These are phyloP conservation scores for Albula glossodonta DNA, from an alignment of 2,113 vertebrate genomes.

Conservation along the genomic window DNA sequence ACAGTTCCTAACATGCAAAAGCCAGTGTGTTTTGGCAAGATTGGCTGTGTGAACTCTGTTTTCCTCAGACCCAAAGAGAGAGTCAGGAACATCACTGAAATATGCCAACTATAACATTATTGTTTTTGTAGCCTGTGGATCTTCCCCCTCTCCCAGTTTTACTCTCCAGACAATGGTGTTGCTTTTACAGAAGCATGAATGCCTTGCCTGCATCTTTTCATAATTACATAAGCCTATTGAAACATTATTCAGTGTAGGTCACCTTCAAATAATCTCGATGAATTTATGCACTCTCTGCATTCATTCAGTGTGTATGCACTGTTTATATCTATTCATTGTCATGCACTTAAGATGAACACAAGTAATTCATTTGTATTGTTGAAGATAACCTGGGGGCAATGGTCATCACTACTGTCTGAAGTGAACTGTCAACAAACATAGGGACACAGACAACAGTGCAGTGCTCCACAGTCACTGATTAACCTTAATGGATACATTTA, in stretches of 20 bases:
- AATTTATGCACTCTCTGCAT: not conserved
- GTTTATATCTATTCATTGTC: not conserved
- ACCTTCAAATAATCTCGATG: not conserved
- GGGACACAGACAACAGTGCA: not conserved
- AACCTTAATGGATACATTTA: slow-evolving; percentile 21
- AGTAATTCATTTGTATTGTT: not conserved
- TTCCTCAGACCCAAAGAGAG: too few species aligned
- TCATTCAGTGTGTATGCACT: too few species aligned
- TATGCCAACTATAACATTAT: too few species aligned
- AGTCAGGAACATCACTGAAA: too few species aligned
- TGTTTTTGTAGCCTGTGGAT: too few species aligned
- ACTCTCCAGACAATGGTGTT: too few species aligned
- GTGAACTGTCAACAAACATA: not conserved
- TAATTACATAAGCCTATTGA: not conserved
- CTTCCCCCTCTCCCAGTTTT: too few species aligned
- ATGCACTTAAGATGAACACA: not conserved
- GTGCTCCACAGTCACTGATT: slow-evolving; percentile 15
- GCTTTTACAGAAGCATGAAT: not conserved
- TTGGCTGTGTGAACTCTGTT: too few species aligned
- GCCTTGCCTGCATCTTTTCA: not conserved
- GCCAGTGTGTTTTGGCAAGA: too few species aligned
- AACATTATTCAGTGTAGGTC: not conserved
- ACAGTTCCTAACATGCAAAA: too few species aligned
- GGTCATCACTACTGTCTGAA: not conserved
- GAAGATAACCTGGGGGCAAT: not conserved